phyloP scores from a whole-genome alignment of 2,797 vertebrate species.

The Urosaurus nigricauda region DNA sequence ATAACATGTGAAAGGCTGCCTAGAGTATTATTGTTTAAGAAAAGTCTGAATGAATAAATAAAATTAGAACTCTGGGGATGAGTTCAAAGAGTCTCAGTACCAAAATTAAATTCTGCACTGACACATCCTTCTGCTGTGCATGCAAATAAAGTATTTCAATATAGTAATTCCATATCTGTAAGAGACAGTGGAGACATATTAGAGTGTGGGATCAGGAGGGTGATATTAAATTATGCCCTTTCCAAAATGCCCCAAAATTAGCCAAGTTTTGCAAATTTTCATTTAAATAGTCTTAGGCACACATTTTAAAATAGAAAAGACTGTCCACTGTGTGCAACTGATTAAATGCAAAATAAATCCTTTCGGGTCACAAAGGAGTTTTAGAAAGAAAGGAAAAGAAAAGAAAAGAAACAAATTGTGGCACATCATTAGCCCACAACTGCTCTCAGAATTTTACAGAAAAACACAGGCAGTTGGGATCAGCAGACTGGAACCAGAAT shows the following conservation, averaged over 20 bases:
- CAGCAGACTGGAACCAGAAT: slow-evolving; percentile 59
- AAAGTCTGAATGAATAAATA: slow-evolving; percentile 30
- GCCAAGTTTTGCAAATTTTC: slow-evolving; percentile 14
- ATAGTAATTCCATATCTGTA: slow-evolving; percentile 41
- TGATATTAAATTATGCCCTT: neutral
- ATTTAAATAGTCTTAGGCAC: slow-evolving; percentile 17
- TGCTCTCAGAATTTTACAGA: slow-evolving; percentile 36
- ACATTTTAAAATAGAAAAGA: slow-evolving; percentile 24
- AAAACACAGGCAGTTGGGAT: slow-evolving; percentile 41
- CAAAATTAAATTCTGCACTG: slow-evolving; percentile 17
- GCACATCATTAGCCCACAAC: slow-evolving; percentile 30
- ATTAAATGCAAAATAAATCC: slow-evolving; percentile 46
- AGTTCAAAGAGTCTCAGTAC: slow-evolving; percentile 9
- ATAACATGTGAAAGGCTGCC: neutral
- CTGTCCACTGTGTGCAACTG: slow-evolving; percentile 20
- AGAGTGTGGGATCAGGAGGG: slow-evolving; percentile 40
- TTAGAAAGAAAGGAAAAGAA: neutral
- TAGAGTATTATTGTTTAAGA: slow-evolving; percentile 23
- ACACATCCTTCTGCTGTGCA: neutral
- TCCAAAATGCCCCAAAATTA: slow-evolving; percentile 33
- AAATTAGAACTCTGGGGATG: slow-evolving; percentile 27
- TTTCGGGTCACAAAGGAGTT: slow-evolving; percentile 28
- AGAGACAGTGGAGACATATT: neutral
- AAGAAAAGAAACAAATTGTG: neutral
- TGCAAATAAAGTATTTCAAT: slow-evolving; percentile 17